Evolutionary conservation across 2,888 invertebrate species (phyloP).

Genomic region (Drosophila nigritarsus): DNA sequence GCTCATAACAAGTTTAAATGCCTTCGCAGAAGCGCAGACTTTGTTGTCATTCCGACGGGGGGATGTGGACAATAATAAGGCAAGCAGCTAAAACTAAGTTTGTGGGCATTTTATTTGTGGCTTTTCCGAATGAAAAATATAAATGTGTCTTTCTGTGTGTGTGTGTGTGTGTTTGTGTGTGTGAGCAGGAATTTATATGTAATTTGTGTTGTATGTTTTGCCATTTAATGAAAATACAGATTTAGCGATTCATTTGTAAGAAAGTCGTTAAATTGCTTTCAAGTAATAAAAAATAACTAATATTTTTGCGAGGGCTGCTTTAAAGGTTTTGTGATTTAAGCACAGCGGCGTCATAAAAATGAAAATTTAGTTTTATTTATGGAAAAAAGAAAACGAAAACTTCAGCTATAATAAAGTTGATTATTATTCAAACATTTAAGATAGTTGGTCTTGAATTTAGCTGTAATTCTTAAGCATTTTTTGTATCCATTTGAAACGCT

Average conservation of each 20-base stretch:
- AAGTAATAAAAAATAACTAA: neutral
- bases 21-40: conserved; percentile 27
- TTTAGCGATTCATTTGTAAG: neutral
- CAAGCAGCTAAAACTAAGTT: conserved; percentile 23
- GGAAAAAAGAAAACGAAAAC: neutral
- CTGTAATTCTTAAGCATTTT: neutral
- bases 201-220: neutral
- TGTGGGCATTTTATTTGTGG: conserved; percentile 20
- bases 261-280: neutral
- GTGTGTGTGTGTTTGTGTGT: neutral
- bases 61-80: conserved; percentile 26
- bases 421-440: neutral
- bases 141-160: neutral
- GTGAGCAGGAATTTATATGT: conserved; percentile 2
- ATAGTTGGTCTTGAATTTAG: neutral
- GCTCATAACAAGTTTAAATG: conserved; percentile 72
- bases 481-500: neutral
- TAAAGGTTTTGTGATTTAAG: neutral
- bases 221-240: conserved; percentile 6
- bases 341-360: too few species aligned
- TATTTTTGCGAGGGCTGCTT: neutral
- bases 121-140: conserved; percentile 9
- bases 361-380: neutral
- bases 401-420: neutral
- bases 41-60: conserved; percentile 17